Evolutionary conservation across 2,113 vertebrate genomes (phyloP).

Genomic region (Archilochus colubris): DNA sequence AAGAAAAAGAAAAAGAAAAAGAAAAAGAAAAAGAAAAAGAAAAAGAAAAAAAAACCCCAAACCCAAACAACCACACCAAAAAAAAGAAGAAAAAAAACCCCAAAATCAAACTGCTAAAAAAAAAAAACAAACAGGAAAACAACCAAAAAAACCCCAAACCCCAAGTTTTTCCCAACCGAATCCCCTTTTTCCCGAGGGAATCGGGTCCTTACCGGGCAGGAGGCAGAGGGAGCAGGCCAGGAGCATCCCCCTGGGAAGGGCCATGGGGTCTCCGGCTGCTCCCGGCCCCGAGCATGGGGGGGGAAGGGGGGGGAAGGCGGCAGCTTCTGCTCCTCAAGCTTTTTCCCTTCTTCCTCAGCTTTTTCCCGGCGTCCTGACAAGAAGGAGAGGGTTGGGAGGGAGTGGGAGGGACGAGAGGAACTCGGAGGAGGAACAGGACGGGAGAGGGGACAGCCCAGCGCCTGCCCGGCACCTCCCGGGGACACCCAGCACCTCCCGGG

Average conservation of each 20-base stretch:
- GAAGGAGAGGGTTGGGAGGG: constrained; percentile 64
- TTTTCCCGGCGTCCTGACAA: constrained; percentile 80
- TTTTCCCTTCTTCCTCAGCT: constrained; percentile 77
- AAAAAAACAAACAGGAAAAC: too few relatives aligned
- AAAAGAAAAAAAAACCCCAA: too few relatives aligned
- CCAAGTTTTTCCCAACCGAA: too few relatives aligned
- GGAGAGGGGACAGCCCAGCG: background rate
- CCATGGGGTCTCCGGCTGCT: constrained; percentile 78
- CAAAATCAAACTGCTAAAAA: too few relatives aligned
- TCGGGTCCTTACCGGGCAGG: constrained; percentile 82
- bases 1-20: too few relatives aligned
- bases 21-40: too few relatives aligned
- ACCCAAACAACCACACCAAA: too few relatives aligned
- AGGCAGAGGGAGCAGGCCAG: constrained; percentile 88
- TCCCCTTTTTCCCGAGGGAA: background rate
- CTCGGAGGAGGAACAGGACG: constrained; percentile 78
- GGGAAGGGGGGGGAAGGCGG: background rate
- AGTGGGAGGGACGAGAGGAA: constrained; percentile 85
- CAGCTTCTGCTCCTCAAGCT: constrained; percentile 55
- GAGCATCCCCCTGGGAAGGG: constrained; percentile 82
- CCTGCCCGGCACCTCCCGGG: background rate
- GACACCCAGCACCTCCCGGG: too few relatives aligned
- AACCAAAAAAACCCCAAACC: too few relatives aligned
- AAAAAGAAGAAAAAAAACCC: too few relatives aligned
- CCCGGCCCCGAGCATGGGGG: constrained; percentile 11